Evolutionary conservation across 2,113 vertebrate genomes (phyloP).

Genomic region (Dromas ardeola): DNA sequence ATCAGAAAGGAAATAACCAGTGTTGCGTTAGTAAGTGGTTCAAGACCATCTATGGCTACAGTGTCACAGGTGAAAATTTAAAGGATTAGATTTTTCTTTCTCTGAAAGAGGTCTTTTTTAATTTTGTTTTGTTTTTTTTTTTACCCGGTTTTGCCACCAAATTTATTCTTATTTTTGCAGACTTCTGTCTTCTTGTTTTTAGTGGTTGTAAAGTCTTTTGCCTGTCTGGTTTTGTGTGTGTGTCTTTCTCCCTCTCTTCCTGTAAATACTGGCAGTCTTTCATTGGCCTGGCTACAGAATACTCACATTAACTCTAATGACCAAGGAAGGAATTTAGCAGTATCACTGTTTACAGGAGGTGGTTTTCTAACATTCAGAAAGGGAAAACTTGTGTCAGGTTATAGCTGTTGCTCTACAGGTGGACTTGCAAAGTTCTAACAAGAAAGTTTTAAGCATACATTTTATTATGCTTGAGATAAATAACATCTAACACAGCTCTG

Average conservation of each 20-base stretch:
- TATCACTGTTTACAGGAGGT: not conserved
- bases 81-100: not conserved
- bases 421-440: not conserved
- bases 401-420: not conserved
- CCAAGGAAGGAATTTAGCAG: not conserved
- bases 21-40: not conserved
- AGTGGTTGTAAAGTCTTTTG: constrained; percentile 39
- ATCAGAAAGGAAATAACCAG: not conserved
- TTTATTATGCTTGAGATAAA: not conserved
- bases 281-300: not conserved
- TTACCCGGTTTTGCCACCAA: not conserved
- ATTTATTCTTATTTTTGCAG: not conserved
- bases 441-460: not conserved
- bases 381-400: not conserved
- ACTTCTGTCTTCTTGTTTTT: not conserved
- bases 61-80: not conserved
- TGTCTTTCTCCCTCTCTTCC: constrained; percentile 42
- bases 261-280: not conserved
- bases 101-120: not conserved
- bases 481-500: not conserved
- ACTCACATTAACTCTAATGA: not conserved
- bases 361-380: not conserved
- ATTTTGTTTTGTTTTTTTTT: not conserved
- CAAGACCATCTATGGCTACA: not conserved
- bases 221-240: constrained; percentile 47